A percentile compares a stretch with the other conserved stretches of the same genome.
Evolutionary conservation across 2,888 invertebrate genomes (phyloP).

Genomic region (Clostera curtula): DNA sequence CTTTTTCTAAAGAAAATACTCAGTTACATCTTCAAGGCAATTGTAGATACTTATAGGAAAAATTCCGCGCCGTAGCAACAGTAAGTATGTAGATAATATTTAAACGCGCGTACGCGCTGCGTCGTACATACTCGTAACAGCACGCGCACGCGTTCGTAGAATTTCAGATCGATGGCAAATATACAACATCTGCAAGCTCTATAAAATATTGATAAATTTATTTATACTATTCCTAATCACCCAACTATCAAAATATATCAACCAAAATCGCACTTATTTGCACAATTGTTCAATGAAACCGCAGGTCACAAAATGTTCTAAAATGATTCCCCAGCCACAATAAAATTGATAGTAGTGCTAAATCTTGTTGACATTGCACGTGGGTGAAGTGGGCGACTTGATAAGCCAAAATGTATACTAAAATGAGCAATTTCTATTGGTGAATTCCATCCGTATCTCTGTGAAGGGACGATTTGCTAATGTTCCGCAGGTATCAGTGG

Average conservation of each 20-base stretch:
- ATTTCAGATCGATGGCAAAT: too few species aligned
- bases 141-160: too few species aligned
- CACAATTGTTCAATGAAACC: slow-evolving; percentile 52
- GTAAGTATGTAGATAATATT: too few species aligned
- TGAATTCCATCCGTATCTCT: slow-evolving; percentile 35
- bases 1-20: too few species aligned
- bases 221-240: too few species aligned
- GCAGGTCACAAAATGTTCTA: slow-evolving; percentile 29
- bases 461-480: too few species aligned
- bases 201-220: slow-evolving; percentile 10
- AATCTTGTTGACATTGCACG: slow-evolving; percentile 65
- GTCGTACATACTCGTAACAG: too few species aligned
- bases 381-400: slow-evolving; percentile 58
- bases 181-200: slow-evolving; percentile 11
- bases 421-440: slow-evolving; percentile 48
- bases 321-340: slow-evolving; percentile 50
- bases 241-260: slow-evolving; percentile 30
- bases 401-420: slow-evolving; percentile 54
- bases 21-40: too few species aligned
- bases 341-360: slow-evolving; percentile 64
- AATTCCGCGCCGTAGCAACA: too few species aligned
- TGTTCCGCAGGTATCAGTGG: too few species aligned
- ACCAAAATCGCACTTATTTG: slow-evolving; percentile 46
- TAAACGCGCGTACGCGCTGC: too few species aligned
- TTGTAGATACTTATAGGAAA: too few species aligned